phyloP scores from a whole-genome alignment of 2,797 vertebrate genomes.

The Propithecus deckenii region DNA sequence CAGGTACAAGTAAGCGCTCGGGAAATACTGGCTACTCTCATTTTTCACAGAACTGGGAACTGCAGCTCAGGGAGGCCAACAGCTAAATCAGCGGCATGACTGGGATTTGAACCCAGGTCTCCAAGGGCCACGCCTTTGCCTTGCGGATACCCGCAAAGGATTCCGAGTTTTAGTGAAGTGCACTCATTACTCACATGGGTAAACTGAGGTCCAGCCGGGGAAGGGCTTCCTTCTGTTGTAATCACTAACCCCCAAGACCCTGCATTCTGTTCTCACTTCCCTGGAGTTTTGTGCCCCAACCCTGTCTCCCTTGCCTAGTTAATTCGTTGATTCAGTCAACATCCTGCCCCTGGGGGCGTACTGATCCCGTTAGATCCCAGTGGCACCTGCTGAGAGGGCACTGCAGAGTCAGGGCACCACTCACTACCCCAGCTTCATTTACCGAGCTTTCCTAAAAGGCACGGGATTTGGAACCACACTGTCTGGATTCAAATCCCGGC shows the following conservation, averaged over 20 bases:
- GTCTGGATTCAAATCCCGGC: neutral
- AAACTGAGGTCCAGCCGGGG: neutral
- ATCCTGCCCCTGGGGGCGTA: neutral
- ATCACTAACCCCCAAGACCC: neutral
- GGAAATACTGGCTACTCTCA: neutral
- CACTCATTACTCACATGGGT: neutral
- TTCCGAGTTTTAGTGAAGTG: neutral
- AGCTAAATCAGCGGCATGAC: neutral
- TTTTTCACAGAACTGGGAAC: neutral
- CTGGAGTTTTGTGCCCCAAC: neutral
- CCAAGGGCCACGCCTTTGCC: neutral
- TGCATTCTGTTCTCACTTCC: neutral
- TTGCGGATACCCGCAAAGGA: neutral
- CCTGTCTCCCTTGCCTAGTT: neutral
- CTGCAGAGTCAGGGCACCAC: neutral
- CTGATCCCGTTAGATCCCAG: neutral
- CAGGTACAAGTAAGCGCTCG: too few relatives aligned
- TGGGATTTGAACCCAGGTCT: conserved; percentile 10
- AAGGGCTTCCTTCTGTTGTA: neutral
- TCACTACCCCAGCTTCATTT: neutral
- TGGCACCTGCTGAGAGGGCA: neutral
- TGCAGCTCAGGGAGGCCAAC: neutral
- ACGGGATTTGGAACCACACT: neutral
- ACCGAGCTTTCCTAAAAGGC: neutral
- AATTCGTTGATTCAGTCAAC: neutral